Evolutionary conservation across 2,888 invertebrate species (phyloP), one percentile per base, ranked within the genome.

Genomic region (Drosophila nr. perissopoda): DNA sequence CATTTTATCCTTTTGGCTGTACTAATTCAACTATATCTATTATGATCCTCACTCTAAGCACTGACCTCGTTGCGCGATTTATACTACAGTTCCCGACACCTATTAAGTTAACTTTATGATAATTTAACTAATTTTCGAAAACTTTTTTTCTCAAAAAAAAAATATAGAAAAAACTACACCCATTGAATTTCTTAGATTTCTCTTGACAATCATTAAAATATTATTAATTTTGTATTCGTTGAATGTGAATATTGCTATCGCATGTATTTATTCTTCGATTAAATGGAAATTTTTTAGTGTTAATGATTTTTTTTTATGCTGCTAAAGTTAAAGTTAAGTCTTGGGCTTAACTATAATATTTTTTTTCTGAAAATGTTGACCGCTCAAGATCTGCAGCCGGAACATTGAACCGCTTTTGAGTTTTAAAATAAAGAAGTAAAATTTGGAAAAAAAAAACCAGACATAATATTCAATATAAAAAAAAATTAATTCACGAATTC

Each of bases 181-280:
- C 69, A 74, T 77, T 78, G 42, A 85, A 68, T 61, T 76, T 65
- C 68, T 58, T 75, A 67, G 64, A 83, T 59, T 73, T 87, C 76
- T 77, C 70, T 74, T 73, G 79, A 70, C 65, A 57, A 72, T 69
- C 79, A 77, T 71, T 80, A 66, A 66, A 80, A 76, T 79, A 76
- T 51, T 66, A 65, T 63, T 79, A 72, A 80, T 80, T 78, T 72
- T 76, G 72, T 81, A 83, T 82, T 71, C 67, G 72, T 76, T 76
- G 74, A 79, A 77, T 76, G 81, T 77, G 70, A 82, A 78, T 83
- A 76, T 76, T 85, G 83, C 88, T 81, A 63, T 84, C 66, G 74
- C 89, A 88, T 83, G 88, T 87, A 87, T 87, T 87, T 90, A 88
- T 88, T 88, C 76, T 88, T 88, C 83, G 87, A 88, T 86, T 90